phyloP scores from a whole-genome alignment of 2,113 vertebrate genomes.

The Catagonus wagneri region DNA sequence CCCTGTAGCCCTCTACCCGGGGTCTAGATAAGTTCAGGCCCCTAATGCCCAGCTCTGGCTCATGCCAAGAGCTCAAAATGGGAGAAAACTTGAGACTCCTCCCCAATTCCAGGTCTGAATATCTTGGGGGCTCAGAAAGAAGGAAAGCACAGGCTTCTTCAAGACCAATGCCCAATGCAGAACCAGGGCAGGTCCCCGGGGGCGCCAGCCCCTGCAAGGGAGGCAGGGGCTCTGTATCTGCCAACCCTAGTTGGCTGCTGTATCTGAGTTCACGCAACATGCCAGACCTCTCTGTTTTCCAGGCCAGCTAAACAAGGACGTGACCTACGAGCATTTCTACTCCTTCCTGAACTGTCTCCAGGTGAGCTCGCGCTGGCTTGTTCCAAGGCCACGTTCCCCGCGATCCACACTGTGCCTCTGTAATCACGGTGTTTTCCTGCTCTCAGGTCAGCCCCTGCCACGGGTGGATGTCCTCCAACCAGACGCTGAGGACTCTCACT shows the following conservation, averaged over 20 bases:
- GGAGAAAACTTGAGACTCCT: too few species aligned
- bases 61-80: background rate
- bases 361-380: constrained; percentile 75
- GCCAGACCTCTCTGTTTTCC: constrained; percentile 61
- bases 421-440: constrained; percentile 42
- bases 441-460: constrained; percentile 87
- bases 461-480: constrained; percentile 88
- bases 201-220: background rate
- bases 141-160: background rate
- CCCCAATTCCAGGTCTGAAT: background rate
- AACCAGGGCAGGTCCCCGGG: rapidly evolving
- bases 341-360: constrained; percentile 88
- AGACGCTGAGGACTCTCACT: constrained; percentile 87
- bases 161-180: background rate
- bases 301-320: constrained; percentile 89
- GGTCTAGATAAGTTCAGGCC: background rate
- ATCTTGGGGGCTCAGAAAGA: background rate
- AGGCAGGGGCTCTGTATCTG: too few species aligned
- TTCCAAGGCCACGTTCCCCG: rapidly evolving
- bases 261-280: rapidly evolving
- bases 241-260: background rate
- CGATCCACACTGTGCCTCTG: rapidly evolving
- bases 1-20: background rate
- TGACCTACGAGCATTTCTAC: constrained; percentile 87
- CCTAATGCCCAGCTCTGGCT: background rate